phyloP scores from a whole-genome alignment of 2,797 vertebrate species.

The Sarcoramphus papa region DNA sequence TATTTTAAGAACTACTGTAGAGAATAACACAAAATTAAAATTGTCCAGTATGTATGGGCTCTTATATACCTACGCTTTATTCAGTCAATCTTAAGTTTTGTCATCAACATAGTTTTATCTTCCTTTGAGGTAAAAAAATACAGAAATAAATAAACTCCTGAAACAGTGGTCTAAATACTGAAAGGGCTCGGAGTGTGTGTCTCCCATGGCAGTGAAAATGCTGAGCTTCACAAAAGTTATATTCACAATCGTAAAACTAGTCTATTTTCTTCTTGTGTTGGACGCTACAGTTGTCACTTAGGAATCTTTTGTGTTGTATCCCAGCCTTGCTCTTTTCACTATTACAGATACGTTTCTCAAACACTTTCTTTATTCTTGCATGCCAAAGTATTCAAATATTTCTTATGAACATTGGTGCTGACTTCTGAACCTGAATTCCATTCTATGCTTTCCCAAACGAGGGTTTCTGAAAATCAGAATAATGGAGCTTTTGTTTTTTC shows the following conservation, averaged over 20 bases:
- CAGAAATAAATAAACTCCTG: background rate
- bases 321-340: background rate
- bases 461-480: background rate
- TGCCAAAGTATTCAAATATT: background rate
- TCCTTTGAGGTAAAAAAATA: background rate
- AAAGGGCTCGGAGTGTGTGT: background rate
- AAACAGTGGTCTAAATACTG: background rate
- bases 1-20: background rate
- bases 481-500: background rate
- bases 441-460: background rate
- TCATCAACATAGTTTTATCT: background rate
- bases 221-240: background rate
- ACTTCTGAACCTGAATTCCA: background rate
- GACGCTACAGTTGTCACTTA: background rate
- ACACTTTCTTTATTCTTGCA: background rate
- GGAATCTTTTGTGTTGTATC: background rate
- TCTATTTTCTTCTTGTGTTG: background rate
- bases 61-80: background rate
- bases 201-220: background rate
- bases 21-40: slow-evolving; percentile 2
- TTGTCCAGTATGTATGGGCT: background rate
- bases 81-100: background rate
- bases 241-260: background rate
- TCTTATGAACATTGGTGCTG: background rate
- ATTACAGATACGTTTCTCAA: background rate